Percentiles rank a stretch among this genome's conserved stretches.
phyloP scores from a whole-genome alignment of 2,888 invertebrate species.

The Trachelus troglodyta region DNA sequence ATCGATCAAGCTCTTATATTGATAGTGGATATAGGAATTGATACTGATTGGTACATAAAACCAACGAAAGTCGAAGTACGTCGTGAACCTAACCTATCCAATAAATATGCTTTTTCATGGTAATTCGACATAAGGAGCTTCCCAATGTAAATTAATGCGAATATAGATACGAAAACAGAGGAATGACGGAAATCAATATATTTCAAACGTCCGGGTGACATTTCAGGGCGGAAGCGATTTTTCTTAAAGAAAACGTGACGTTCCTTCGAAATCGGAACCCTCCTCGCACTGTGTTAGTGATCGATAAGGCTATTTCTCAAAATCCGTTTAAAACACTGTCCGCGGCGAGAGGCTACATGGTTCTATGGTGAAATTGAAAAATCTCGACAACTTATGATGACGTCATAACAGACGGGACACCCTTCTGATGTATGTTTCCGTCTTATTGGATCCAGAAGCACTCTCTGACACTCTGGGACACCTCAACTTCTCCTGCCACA shows the following conservation, averaged over 20 bases:
- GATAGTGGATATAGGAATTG: background rate
- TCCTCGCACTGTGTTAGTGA: background rate
- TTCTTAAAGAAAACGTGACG: background rate
- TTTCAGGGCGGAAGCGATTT: background rate
- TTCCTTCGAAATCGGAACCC: background rate
- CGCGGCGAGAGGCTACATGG: background rate
- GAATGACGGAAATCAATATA: background rate
- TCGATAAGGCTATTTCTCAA: constrained; percentile 12
- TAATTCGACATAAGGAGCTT: background rate
- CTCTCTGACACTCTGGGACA: constrained; percentile 17
- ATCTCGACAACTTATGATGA: constrained; percentile 30
- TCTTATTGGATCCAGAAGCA: constrained; percentile 28
- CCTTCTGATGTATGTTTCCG: constrained; percentile 17
- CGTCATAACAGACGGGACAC: constrained; percentile 19
- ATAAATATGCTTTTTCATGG: background rate
- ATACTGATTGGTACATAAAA: background rate
- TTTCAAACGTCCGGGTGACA: background rate
- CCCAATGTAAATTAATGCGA: background rate
- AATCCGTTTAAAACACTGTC: constrained; percentile 8
- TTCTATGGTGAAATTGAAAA: constrained; percentile 24
- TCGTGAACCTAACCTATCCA: background rate
- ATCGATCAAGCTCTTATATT: background rate
- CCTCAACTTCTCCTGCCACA: constrained; percentile 14
- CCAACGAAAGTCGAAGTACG: background rate
- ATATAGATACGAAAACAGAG: background rate